Base-by-base conservation (phyloP, 2,797 vertebrate species). In the Syndactyla subalaris region DNA sequence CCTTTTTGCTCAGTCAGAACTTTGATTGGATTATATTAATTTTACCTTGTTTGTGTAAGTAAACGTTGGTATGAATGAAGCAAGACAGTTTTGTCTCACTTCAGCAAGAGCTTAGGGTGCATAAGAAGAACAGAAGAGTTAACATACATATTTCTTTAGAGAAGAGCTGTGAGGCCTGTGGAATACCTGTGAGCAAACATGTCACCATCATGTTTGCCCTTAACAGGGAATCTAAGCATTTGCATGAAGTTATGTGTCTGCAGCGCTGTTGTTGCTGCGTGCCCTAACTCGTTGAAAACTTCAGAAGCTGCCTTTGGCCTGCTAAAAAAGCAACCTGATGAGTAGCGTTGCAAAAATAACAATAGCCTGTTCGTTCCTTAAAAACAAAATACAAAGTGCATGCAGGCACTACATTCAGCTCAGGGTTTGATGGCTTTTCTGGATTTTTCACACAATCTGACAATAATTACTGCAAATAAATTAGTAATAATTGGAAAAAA, bases 241-340 rank as follows among this genome's bases (percentile, higher is more conserved):
- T 85, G 13, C 78, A 38, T 57, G 39, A 66, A 93, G 78, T 72
- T 88, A 43, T 4, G 18, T 66, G 39, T 92, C 76, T 90, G 80
- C 29, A 81, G 45, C 62, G 23, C 18, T 55, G 30, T 75, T 94
- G 32, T 70, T 91, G 36, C 45, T 91, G 73, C 95, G 52, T 0
- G 93, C 65, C 52, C 18, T 49, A 39, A 81, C 95, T 77, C 77
- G 91, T 55, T 93, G 54, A 57, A 88, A 88, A 77, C 65, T 89
- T 89, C 46, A 75, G 30, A 91, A 89, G 66, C 68, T 91, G 57
- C 80, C 30, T 86, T 89, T 92, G 70, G 75, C 72, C n/a, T 93
- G 81, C 65, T 88, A 54, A 85, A 94, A 95, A 82, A 83, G 72
- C 57, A 94, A 36, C 27, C 52, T 7, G 18, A 72, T 68, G 72